Evolutionary conservation across 2,888 invertebrate genomes (phyloP), one percentile per base, ranked within the genome.

Genomic region (Drosophila subsilvestris): DNA sequence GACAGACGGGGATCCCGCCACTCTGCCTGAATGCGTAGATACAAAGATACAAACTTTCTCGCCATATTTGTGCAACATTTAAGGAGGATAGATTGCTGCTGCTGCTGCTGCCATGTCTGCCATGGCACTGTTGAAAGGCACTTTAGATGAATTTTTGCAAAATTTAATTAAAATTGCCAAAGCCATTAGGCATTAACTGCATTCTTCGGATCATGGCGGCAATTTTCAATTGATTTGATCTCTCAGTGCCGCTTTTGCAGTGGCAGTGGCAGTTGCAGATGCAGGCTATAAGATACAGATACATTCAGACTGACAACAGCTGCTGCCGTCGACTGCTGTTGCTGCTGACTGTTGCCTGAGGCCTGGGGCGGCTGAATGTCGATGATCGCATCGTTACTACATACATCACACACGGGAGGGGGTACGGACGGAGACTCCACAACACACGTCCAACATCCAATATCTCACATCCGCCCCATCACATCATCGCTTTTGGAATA

Each of bases 221-320:
- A 67, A 66, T 77, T 60, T 75, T 78, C 78, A 79, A 78, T 79
- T 79, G 71, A 74, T 74, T 76, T 54, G 73, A 78, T 78, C 75
- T 56, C 68, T 32, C 17, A 12, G 42, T 12, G 22, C 32, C 27
- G 50, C 53, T 54, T 25, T 25, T 6, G 25, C 25, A 25, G 49
- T 50, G 47, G 56, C 63, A 49, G 43, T 63, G 43, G 62, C 75
- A 57, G 14, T 56, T 59, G 60, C 63, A 67, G 75, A 74, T 76
- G 63, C 75, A 58, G 59, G 60, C 66, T 57, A 51, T 50, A 65
- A 72, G 57, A 58, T 72, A 62, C 54, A 75, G 51, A 66, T 71
- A 60, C 62, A 60, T 59, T 63, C 37, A 17, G 42, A 44, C 59
- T 56, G 47, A 72, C 73, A 73, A 61, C 72, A 54, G 51, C 59